Percentiles rank a stretch among this genome's conserved stretches.
phyloP scores from a whole-genome alignment of 2,797 vertebrate species.

The Argyrosomus regius region DNA sequence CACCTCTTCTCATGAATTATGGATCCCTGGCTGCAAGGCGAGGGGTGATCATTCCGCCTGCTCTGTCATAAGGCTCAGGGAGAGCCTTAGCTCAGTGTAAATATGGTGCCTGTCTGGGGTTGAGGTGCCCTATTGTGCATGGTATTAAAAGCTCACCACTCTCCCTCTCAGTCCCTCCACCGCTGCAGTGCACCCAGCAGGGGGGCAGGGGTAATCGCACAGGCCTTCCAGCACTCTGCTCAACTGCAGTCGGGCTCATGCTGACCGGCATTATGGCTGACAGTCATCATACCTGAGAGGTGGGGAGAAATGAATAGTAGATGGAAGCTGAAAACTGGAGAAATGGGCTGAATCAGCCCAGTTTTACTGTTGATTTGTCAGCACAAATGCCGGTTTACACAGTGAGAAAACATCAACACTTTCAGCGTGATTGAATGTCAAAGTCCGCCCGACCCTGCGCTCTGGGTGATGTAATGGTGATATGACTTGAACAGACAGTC shows the following conservation, averaged over 20 bases:
- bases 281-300: slow-evolving; percentile 80
- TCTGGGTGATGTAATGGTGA: slow-evolving; percentile 62
- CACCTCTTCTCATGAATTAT: slow-evolving; percentile 86
- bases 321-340: slow-evolving; percentile 72
- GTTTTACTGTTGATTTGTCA: slow-evolving; percentile 75
- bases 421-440: slow-evolving; percentile 68
- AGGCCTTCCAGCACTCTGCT: slow-evolving; percentile 77
- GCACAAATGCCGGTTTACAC: slow-evolving; percentile 69
- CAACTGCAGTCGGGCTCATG: slow-evolving; percentile 68
- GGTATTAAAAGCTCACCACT: slow-evolving; percentile 84
- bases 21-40: slow-evolving; percentile 82
- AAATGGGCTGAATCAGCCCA: slow-evolving; percentile 74
- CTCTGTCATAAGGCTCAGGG: slow-evolving; percentile 82
- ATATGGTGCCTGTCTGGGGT: slow-evolving; percentile 82
- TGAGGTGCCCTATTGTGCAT: slow-evolving; percentile 83
- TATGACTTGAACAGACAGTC: slow-evolving; percentile 62
- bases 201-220: slow-evolving; percentile 76
- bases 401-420: slow-evolving; percentile 67
- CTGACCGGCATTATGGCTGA: slow-evolving; percentile 78
- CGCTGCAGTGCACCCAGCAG: slow-evolving; percentile 70
- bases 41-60: slow-evolving; percentile 83
- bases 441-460: slow-evolving; percentile 48
- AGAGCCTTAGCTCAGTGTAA: slow-evolving; percentile 81
- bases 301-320: slow-evolving; percentile 75
- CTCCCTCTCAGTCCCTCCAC: slow-evolving; percentile 75